Evolutionary conservation across 2,888 invertebrate genomes (phyloP), one percentile per base, ranked within the genome.

Genomic region (Diabrotica balteata): DNA sequence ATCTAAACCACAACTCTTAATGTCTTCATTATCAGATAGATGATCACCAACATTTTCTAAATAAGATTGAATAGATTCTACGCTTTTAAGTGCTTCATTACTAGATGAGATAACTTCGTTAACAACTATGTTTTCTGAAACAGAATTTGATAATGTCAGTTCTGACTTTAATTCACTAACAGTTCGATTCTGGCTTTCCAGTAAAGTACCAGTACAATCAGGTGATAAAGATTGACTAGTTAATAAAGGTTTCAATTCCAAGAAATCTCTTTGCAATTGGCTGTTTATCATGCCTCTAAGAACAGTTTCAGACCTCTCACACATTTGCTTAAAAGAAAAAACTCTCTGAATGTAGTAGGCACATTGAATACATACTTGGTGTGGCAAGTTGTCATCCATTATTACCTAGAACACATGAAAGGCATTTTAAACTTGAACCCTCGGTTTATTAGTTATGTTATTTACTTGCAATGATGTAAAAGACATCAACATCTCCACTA

Each of bases 361-460:
- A 76, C 84, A 84, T 72, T 82, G 81, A 43, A 78, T 63, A 72
- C 84, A 84, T 6, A 84, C 79, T 77, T 83, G 81, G 58, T 73
- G 77, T 8, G 84, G 84, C 71, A 84, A 75, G n/a, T 81, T 81
- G 74, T 84, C 84, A 52, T 81, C 79, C 72, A 81, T 80, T 32
- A 76, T 71, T 57, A 83, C 76, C 84, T 84, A 55, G 42, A 76
- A 66, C 9, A 8, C 9, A 47, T 17, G 43, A 49, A 68, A 59
- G 3, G 49, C 49, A 7, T 47, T 47, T 47, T 7, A 47, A 47
- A 47, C 47, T 47, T 5, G 8, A 42, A 43, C 1, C 3, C 2
- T 22, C 52, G 4, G 6, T 47, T 47, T 47, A 47, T 0, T 9
- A 47, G 46, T 9, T 46, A 47, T 44, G 17, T 8, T 45, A 47